Evolutionary conservation across 2,888 invertebrate species (phyloP), one percentile per base, ranked within the genome.

Genomic region (Drosophila subsilvestris): DNA sequence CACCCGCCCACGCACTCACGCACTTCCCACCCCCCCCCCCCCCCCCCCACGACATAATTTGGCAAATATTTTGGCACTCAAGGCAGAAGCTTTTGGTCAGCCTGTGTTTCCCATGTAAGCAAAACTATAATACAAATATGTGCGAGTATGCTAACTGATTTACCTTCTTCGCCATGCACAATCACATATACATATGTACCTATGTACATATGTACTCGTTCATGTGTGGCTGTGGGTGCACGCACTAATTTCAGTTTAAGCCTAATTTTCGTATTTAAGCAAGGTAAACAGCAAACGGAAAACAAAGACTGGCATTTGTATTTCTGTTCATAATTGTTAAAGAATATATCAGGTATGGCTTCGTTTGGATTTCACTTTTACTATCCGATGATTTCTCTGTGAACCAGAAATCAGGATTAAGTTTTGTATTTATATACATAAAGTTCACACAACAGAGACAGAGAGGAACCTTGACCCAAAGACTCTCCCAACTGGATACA

Each of bases 31-130:
- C 3, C 20, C 20, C 20, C 20, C 20, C 20, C 20, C 2, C 20
- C 3, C 2, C 20, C 20, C 5, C 45, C 22, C 37, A 61, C 60
- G 50, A 60, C 66, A 72, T 72, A 72, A 65, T 71, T 73, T 54
- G 53, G 74, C 65, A 79, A 82, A 82, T 82, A 76, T 82, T 82
- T 72, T 76, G 69, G 53, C 86, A 78, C 82, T 83, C 70, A 83
- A 78, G 82, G 71, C 76, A 79, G 63, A 73, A 57, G 71, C 72
- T 62, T 80, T 74, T 72, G 63, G 67, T 55, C 68, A 50, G 49
- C 37, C 57, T 66, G 77, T 76, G 76, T 80, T 66, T 37, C 57
- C 43, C 66, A 45, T 68, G 68, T 59, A 78, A 80, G 76, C 74
- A 80, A 58, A 58, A 60, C 54, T 71, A 78, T 73, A 73, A 73